Conservation (phyloP, 2,113 vertebrate species). For the Saimiri boliviensis region DNA sequence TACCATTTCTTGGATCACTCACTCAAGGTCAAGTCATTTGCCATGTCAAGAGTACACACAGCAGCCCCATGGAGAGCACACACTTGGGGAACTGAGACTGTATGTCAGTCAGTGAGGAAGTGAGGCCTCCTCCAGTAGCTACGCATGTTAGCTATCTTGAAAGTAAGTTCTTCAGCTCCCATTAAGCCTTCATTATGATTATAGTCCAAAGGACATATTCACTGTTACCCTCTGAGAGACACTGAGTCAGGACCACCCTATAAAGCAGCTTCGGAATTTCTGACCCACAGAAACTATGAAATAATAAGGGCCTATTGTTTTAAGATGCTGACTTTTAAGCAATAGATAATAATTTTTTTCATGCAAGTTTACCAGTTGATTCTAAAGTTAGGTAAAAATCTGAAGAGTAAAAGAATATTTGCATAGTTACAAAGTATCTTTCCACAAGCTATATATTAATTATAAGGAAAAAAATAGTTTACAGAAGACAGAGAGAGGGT, state of each 20-base stretch:
- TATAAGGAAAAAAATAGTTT: background rate
- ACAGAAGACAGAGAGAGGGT: background rate
- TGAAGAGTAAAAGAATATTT: background rate
- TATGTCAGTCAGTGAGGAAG: too few species aligned
- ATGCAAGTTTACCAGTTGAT: background rate
- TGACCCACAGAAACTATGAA: background rate
- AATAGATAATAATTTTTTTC: background rate
- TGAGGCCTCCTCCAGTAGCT: background rate
- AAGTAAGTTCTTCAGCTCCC: background rate
- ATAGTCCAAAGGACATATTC: background rate
- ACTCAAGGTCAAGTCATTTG: background rate
- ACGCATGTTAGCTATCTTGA: background rate
- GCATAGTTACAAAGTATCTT: background rate
- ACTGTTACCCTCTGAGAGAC: background rate
- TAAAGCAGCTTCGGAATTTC: background rate
- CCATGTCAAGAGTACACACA: background rate
- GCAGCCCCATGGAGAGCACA: background rate
- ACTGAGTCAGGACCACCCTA: background rate
- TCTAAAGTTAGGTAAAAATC: background rate
- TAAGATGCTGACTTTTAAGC: background rate
- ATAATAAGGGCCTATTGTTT: background rate
- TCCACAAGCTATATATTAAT: background rate
- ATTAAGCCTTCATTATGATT: background rate
- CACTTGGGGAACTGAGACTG: fast-evolving
- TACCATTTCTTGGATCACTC: background rate